Conservation (phyloP, 2,113 vertebrate species). For the Puntigrus tetrazona region DNA sequence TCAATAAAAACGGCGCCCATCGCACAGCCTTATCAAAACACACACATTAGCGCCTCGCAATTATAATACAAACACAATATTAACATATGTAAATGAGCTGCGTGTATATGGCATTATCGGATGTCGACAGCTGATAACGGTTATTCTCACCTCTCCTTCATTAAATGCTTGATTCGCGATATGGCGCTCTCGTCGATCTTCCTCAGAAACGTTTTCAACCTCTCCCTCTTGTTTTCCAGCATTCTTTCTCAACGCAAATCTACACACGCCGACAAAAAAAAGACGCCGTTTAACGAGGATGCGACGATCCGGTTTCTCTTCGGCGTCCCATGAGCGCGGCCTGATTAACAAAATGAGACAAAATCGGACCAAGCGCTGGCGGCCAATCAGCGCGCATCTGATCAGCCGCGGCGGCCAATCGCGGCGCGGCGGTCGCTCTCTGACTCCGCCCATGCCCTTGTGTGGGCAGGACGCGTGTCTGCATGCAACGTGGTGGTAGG, state of each 20-base stretch:
- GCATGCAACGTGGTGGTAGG: neutral
- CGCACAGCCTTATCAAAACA: neutral
- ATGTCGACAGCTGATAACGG: neutral
- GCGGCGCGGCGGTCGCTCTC: constrained; percentile 30
- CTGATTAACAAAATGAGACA: constrained; percentile 73
- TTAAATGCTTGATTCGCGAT: constrained; percentile 77
- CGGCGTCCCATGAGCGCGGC: constrained; percentile 51
- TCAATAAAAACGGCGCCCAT: neutral
- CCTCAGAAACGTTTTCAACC: constrained; percentile 77
- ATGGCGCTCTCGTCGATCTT: constrained; percentile 82
- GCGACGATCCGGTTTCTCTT: constrained; percentile 10
- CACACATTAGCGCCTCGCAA: neutral
- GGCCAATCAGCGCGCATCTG: constrained; percentile 73
- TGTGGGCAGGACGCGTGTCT: constrained; percentile 56
- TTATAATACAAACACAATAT: neutral
- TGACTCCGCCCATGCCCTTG: constrained; percentile 66
- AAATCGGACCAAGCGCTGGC: constrained; percentile 74
- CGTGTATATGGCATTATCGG: neutral
- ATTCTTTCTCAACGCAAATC: constrained; percentile 69
- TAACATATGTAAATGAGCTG: neutral
- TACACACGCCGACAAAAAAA: constrained; percentile 54
- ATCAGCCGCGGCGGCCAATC: constrained; percentile 70
- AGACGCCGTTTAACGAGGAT: constrained; percentile 58
- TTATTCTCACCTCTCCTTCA: constrained; percentile 76
- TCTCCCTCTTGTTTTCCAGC: constrained; percentile 80